Evolutionary conservation across 2,797 vertebrate genomes (phyloP), one percentile per base, ranked within the genome.

Genomic region (Amphiprion clarkii): DNA sequence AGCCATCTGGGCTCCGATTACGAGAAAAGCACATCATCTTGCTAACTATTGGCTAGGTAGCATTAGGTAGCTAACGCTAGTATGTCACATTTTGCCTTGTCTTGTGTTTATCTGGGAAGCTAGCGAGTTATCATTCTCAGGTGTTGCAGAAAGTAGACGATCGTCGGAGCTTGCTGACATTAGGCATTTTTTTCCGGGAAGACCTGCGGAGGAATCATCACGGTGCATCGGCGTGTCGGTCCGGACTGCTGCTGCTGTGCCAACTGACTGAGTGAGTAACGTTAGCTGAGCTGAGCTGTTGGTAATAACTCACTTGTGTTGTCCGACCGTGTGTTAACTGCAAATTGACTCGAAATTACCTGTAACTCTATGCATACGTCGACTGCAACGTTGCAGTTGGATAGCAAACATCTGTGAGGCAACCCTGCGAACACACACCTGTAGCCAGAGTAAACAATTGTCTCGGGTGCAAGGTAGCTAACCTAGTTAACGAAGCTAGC

Each of bases 1-100:
- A 70, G 71, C 48, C 64, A 39, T 52, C 61, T 74, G 59, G 67
- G 75, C 68, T 79, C 36, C 62, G 19, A 79, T 27, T 31, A 60
- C 53, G 67, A 70, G 57, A 84, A 83, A 70, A 82, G 74, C 72
- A 74, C 51, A 93, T 95, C 87, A 67, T 90, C 76, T 82, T 90
- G 87, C 81, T 87, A 90, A 87, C 81, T 78, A 27, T 78, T 90
- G 92, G 89, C 92, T 70, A 77, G 86, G 82, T 88, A 93, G 90
- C 87, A 84, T 84, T 72, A 67, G 76, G 64, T 17, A 76, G 93
- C 91, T 92, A 87, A 76, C 59, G 85, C 82, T 93, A 91, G 91
- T 90, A 89, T 93, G 90, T 77, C 79, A 87, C 82, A 84, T 62
- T 82, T 71, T 66, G 86, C 87, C 81, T 84, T 74, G 73, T 76